Evolutionary conservation across 2,888 invertebrate species (phyloP).

Genomic region (Eremobia ochroleuca): DNA sequence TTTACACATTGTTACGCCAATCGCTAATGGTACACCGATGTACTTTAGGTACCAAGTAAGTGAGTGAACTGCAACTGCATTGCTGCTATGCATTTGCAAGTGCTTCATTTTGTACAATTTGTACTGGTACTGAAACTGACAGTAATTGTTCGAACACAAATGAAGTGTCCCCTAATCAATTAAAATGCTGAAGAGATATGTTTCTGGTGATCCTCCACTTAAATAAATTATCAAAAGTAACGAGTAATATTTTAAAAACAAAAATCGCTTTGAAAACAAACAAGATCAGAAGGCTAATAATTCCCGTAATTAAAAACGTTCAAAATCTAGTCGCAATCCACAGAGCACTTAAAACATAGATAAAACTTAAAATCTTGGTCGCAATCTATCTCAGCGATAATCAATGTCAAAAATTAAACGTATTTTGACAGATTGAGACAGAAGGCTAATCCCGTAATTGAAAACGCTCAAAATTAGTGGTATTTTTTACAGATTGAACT

Average conservation of each 20-base stretch:
- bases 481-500: too few species aligned
- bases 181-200: background rate
- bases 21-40: slow-evolving; percentile 80
- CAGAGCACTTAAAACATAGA: too few species aligned
- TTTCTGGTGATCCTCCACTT: background rate
- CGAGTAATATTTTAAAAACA: background rate
- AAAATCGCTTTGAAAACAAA: background rate
- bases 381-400: too few species aligned
- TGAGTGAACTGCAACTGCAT: slow-evolving; percentile 61
- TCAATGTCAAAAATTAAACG: too few species aligned
- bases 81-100: slow-evolving; percentile 53
- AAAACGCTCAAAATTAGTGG: too few species aligned
- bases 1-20: slow-evolving; percentile 79
- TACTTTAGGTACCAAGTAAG: slow-evolving; percentile 81
- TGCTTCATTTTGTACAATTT: slow-evolving; percentile 69
- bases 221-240: background rate
- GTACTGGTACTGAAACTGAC: too few species aligned
- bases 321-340: too few species aligned
- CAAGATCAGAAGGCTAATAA: too few species aligned
- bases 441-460: too few species aligned
- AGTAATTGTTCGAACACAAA: slow-evolving; percentile 14
- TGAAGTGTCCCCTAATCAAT: background rate
- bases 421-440: too few species aligned
- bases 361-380: too few species aligned
- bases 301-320: too few species aligned